These are phyloP conservation scores for Oscheius myriophilus DNA, from an alignment of 2,888 invertebrate species.

Conservation along the genomic window DNA sequence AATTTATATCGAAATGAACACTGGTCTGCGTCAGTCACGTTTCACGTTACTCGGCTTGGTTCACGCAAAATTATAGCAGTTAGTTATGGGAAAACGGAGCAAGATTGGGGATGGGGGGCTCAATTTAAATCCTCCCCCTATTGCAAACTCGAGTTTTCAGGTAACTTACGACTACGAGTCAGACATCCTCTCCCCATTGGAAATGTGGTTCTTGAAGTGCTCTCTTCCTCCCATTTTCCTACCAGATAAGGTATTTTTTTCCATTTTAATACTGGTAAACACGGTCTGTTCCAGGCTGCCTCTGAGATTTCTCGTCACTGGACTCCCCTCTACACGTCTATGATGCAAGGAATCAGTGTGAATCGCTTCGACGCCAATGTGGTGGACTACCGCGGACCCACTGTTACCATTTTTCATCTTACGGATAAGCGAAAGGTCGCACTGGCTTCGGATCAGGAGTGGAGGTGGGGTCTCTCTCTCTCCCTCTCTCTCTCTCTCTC, in stretches of 20 bases:
- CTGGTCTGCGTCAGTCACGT: too few relatives aligned
- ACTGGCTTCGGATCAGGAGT: constrained; percentile 62
- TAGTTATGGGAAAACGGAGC: too few relatives aligned
- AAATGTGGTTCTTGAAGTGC: constrained; percentile 59
- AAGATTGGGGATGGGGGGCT: too few relatives aligned
- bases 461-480: constrained; percentile 53
- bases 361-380: constrained; percentile 68
- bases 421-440: constrained; percentile 44
- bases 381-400: constrained; percentile 64
- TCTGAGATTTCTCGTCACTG: constrained; percentile 32
- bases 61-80: too few relatives aligned
- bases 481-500: not conserved
- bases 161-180: constrained; percentile 42
- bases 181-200: constrained; percentile 59
- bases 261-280: not conserved
- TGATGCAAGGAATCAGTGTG: constrained; percentile 60
- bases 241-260: constrained; percentile 31
- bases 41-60: too few relatives aligned
- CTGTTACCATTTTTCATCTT: constrained; percentile 55
- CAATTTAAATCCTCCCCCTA: too few relatives aligned
- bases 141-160: too few relatives aligned
- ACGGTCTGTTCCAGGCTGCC: not conserved
- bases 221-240: constrained; percentile 57
- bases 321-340: constrained; percentile 59
- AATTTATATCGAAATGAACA: too few relatives aligned